Conservation (phyloP, 37 sponge, comb jelly and placozoan species). For the Halichondria panicea region DNA sequence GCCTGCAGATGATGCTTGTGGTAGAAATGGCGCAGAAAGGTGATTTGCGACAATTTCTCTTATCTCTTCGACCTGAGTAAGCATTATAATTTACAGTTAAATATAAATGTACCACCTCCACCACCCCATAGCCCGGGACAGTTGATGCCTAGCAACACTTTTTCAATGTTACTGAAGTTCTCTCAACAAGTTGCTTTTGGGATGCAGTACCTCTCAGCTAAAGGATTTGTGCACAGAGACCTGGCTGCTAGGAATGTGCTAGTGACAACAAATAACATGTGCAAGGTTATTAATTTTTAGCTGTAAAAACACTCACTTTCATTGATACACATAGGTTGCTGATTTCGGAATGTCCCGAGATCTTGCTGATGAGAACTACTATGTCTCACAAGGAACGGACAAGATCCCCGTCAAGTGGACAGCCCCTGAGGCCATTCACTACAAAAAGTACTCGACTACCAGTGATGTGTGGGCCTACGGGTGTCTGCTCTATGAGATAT, state of each 20-base stretch:
- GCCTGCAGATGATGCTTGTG: conserved; percentile 22
- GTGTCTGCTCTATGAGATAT: conserved; percentile 46
- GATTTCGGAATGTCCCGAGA: conserved; percentile 81
- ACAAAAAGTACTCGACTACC: conserved; percentile 52
- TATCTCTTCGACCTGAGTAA: conserved; percentile 4
- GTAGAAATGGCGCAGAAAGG: conserved; percentile 16
- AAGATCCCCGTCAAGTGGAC: conserved; percentile 80
- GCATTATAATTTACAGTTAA: neutral
- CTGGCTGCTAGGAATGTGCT: conserved; percentile 35
- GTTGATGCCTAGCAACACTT: neutral
- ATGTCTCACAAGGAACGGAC: conserved; percentile 35
- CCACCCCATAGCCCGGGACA: neutral
- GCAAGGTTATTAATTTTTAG: conserved; percentile 14
- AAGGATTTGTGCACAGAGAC: conserved; percentile 31
- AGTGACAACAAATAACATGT: conserved; percentile 22
- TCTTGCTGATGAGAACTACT: conserved; percentile 33
- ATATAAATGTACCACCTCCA: neutral
- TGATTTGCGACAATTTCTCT: conserved; percentile 6
- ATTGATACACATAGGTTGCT: conserved; percentile 33
- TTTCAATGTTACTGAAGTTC: conserved; percentile 10
- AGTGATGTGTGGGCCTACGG: conserved; percentile 55
- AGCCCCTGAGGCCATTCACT: conserved; percentile 63
- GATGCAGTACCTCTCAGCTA: conserved; percentile 34
- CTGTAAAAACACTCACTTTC: neutral
- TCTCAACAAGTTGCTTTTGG: conserved; percentile 31